Evolutionary conservation across 2,888 invertebrate species (phyloP).

Genomic region (Arge pagana): DNA sequence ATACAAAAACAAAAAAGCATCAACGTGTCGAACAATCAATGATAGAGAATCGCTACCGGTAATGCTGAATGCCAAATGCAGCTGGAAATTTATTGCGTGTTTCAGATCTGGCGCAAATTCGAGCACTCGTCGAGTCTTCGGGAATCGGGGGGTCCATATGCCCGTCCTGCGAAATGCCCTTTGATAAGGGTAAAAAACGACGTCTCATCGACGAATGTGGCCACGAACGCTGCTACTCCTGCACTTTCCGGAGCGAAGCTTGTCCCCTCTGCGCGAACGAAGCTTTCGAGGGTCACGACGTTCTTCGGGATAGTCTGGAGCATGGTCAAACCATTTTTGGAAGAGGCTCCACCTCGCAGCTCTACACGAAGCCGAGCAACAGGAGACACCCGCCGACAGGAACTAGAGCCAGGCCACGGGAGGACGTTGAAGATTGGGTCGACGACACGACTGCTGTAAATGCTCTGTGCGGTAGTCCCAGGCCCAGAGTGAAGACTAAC

Average conservation of each 20-base stretch:
- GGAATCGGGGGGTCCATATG: conserved; percentile 68
- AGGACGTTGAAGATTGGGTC: conserved; percentile 44
- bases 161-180: conserved; percentile 90
- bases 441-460: conserved; percentile 52
- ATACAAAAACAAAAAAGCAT: too few species aligned
- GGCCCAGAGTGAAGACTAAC: conserved; percentile 67
- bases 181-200: conserved; percentile 95
- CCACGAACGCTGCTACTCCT: conserved; percentile 93
- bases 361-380: conserved; percentile 17
- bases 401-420: conserved; percentile 18
- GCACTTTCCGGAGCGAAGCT: conserved; percentile 89
- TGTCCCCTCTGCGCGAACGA: conserved; percentile 79
- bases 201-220: conserved; percentile 94
- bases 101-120: conserved; percentile 83
- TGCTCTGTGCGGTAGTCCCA: conserved; percentile 53
- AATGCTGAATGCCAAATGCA: background rate
- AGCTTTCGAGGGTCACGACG: conserved; percentile 59
- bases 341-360: conserved; percentile 36
- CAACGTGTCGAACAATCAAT: too few species aligned
- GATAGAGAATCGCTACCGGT: background rate
- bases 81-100: conserved; percentile 47
- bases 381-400: conserved; percentile 28
- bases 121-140: conserved; percentile 79
- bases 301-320: conserved; percentile 58
- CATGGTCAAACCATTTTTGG: conserved; percentile 52